These are phyloP conservation scores for Cheilosia grossa DNA, from an alignment of 2,888 invertebrate genomes.

Conservation along the genomic window DNA sequence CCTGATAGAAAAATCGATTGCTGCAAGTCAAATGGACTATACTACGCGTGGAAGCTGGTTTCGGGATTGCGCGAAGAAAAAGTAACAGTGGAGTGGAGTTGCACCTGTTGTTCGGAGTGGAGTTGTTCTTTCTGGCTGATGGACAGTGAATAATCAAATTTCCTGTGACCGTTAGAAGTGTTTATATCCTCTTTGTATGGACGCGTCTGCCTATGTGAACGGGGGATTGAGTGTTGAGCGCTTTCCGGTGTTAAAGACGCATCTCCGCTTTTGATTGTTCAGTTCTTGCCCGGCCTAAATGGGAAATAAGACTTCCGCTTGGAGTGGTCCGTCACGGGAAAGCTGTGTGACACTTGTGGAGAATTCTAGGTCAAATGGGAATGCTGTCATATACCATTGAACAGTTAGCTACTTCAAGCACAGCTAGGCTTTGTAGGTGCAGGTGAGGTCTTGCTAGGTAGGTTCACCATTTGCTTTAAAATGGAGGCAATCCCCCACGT, in stretches of 20 bases:
- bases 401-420: no score
- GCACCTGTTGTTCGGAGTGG: conserved; percentile 41
- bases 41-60: conserved; percentile 33
- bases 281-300: not conserved
- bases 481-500: fast-evolving
- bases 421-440: no score
- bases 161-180: conserved; percentile 52
- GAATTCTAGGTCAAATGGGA: not conserved
- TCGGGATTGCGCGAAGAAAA: conserved; percentile 11
- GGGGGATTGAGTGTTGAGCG: not conserved
- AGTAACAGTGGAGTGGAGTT: conserved; percentile 33
- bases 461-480: no score
- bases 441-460: no score
- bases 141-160: conserved; percentile 50
- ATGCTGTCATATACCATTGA: no score
- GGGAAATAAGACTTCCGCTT: conserved; percentile 6
- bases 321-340: not conserved
- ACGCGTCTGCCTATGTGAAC: not conserved
- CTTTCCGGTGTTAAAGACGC: conserved; percentile 23
- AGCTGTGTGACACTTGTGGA: not conserved
- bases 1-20: conserved; percentile 59
- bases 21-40: conserved; percentile 26
- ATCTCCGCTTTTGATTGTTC: conserved; percentile 11
- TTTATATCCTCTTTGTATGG: not conserved
- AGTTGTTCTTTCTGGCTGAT: conserved; percentile 20